Base-by-base conservation (phyloP, 2,113 vertebrate genomes). In the Hippocampus zosterae region DNA sequence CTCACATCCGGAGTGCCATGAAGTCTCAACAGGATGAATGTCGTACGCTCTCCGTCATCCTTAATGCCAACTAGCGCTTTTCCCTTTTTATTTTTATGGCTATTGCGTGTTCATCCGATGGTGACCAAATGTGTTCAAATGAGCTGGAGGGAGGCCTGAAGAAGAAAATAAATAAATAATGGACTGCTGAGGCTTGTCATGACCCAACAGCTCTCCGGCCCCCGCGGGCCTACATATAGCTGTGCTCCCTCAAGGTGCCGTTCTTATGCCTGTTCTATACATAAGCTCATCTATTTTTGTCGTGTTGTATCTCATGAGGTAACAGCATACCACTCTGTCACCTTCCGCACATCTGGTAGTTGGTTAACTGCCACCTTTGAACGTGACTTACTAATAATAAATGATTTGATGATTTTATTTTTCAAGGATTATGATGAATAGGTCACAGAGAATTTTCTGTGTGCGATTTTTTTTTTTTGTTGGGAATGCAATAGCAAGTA, bases 221-320 rank as follows among this genome's bases (percentile, higher is more conserved):
- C 48, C 33, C 60, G 23, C 12, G 16, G 48, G 44, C 71, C 23
- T 71, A 64, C 56, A 48, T 56, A 72, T 60, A 1, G 12, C 44
- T 68, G 64, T 18, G 33, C 60, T 59, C 68, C 44, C 69, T 73
- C 55, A 71, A 81, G 73, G 72, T 82, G 73, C 75, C 81, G 56
- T 82, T 73, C 80, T 80, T 77, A 78, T 74, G 77, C 50, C 42
- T n/a, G 29, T 59, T 59, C 56, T 29, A 9, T 59, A 15, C 56
- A 59, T 59, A 29, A 59, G 4, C 12, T 1, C 0, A 60, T 86
- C 84, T 90, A 85, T 88, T 90, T 88, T 44, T 60, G 77, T 73
- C 70, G 40, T 50, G 63, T 53, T 81, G 50, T 80, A 87, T 83
- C 86, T 83, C 84, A 81, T 82, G 71, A 79, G 69, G 75, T 80